Conservation (phyloP, 2,113 vertebrate species). For the Aegithalos caudatus region DNA sequence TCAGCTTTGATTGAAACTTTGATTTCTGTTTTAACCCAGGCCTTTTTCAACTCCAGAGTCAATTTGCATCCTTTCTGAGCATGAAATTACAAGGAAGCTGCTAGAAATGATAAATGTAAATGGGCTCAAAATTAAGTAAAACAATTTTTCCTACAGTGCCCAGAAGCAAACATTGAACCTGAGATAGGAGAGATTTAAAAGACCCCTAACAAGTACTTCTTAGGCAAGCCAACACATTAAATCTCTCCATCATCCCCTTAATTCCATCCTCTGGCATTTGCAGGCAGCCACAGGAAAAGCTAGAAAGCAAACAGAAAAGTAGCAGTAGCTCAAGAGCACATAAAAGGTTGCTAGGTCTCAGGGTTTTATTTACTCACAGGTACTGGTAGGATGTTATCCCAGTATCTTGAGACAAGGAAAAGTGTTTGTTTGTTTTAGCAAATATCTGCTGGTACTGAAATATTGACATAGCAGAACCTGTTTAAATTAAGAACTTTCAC, state of each 20-base stretch:
- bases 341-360: not conserved
- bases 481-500: slow-evolving; percentile 34
- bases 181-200: not conserved
- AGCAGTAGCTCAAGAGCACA: not conserved
- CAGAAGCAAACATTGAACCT: not conserved
- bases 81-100: not conserved
- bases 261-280: not conserved
- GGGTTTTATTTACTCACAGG: slow-evolving; percentile 25
- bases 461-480: slow-evolving; percentile 35
- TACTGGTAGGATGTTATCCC: not conserved
- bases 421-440: slow-evolving; percentile 31
- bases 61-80: not conserved
- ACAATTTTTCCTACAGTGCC: not conserved
- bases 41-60: not conserved
- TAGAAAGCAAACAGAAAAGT: slow-evolving; percentile 3
- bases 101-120: not conserved
- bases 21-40: not conserved
- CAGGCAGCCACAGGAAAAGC: not conserved
- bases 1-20: not conserved
- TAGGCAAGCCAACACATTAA: not conserved
- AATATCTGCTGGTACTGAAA: not conserved
- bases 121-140: not conserved
- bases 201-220: not conserved
- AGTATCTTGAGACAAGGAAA: not conserved
- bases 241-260: not conserved